Conservation (phyloP, 2,888 invertebrate genomes). For the Itoplectis maculator region DNA sequence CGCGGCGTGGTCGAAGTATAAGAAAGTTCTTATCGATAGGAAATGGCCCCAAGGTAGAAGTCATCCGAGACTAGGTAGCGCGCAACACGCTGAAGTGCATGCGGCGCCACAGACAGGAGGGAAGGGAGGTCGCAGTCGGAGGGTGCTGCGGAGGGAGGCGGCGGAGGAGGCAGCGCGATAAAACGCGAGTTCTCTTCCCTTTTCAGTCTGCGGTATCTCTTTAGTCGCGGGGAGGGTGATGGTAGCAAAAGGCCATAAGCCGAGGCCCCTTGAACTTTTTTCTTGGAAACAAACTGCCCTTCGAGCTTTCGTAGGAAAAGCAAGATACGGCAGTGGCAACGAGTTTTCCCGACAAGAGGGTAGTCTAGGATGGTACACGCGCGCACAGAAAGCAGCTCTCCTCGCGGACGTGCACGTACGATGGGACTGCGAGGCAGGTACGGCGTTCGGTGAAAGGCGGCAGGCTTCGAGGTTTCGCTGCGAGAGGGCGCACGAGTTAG, state of each 20-base stretch:
- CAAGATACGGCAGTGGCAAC: constrained; percentile 29
- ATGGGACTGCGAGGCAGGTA: not conserved
- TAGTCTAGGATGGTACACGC: not conserved
- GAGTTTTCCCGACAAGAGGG: constrained; percentile 29
- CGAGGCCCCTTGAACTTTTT: constrained; percentile 10
- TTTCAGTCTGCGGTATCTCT: constrained; percentile 34
- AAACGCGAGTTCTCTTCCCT: constrained; percentile 28
- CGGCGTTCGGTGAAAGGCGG: constrained; percentile 25
- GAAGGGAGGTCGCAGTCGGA: constrained; percentile 10
- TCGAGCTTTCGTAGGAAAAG: constrained; percentile 29
- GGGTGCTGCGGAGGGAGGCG: not conserved
- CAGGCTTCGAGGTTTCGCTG: constrained; percentile 53
- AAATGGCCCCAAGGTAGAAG: constrained; percentile 30
- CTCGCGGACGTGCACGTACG: not conserved
- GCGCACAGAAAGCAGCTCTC: constrained; percentile 11
- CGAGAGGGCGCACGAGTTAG: constrained; percentile 43
- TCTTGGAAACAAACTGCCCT: constrained; percentile 42
- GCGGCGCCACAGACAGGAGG: not conserved
- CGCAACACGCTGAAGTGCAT: constrained; percentile 9
- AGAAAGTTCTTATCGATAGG: constrained; percentile 50
- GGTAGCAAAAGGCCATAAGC: not conserved
- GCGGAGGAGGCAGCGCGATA: not conserved
- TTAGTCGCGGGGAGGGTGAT: constrained; percentile 2
- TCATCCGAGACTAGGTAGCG: not conserved
- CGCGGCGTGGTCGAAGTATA: constrained; percentile 7